Conservation (phyloP, 1,140 invertebrate species). For the Cataglyphis hispanica region DNA sequence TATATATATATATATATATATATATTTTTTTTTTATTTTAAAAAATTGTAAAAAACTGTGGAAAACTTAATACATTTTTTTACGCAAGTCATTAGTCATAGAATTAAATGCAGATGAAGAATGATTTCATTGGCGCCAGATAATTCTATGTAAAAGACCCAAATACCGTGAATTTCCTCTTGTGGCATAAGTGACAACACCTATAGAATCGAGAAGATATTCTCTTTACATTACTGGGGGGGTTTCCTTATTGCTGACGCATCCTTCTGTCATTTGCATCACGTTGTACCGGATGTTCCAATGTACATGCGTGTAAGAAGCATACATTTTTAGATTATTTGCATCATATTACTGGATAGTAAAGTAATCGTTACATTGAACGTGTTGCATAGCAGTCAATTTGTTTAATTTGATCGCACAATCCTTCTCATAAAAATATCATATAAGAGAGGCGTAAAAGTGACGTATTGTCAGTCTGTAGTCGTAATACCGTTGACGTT, state of each 20-base stretch:
- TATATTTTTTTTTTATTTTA: too few relatives aligned
- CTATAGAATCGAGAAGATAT: not conserved
- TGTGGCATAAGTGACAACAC: slow-evolving; percentile 18
- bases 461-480: slow-evolving; percentile 13
- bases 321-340: not conserved
- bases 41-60: too few relatives aligned
- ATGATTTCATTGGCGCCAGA: not conserved
- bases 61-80: not conserved
- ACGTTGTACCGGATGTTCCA: not conserved
- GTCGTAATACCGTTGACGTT: not conserved
- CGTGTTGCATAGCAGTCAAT: not conserved
- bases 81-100: not conserved
- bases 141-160: slow-evolving; percentile 11
- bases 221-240: not conserved
- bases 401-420: not conserved
- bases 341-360: not conserved
- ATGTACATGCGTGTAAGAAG: not conserved
- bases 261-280: not conserved
- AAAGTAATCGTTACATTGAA: not conserved
- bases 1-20: too few relatives aligned
- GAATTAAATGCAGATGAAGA: not conserved
- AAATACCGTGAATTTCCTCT: not conserved
- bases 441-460: not conserved
- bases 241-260: slow-evolving; percentile 35
- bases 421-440: not conserved